Base-by-base conservation (phyloP, 2,113 vertebrate species). In the Lepidothrix coronata region DNA sequence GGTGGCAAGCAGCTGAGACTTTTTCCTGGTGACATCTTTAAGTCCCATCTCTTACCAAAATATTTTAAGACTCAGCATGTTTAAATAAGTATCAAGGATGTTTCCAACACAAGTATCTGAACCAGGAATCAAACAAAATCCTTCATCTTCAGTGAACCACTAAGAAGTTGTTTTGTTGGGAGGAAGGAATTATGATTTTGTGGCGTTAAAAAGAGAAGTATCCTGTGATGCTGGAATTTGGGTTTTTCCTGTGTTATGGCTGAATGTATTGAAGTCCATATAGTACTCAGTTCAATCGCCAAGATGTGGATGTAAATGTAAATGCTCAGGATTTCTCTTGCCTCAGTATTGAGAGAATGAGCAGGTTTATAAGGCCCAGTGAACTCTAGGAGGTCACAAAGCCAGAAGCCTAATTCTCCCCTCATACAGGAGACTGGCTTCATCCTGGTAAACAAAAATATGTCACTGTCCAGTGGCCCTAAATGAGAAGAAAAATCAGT, bases 1-100 rank as follows among this genome's bases (percentile, higher is more conserved):
- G 63, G 73, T 97, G 94, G 85, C 70, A 62, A 81, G 70, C 80
- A 96, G 91, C 85, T 97, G 92, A 61, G 75, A 68, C 20, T 44
- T 81, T 85, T 92, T 76, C 31, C 37, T 89, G 66, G 30, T 62
- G 57, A 72, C 30, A 30, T 78, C 51, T 61, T 94, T 68, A 87
- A 84, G 57, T 74, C 68, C 19, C 58, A 59, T 83, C 62, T 77
- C 72, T 52, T 44, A 89, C 79, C 35, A 67, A 95, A 87, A 70
- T 11, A 7, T 49, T 71, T 71, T 28, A 87, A 94, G 89, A 88
- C 86, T 80, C 55, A 95, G 57, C 74, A 82, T 51, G 37, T 92
- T 97, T 93, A 87, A 91, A 68, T 88, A 88, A 91, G 54, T 85
- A 85, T 59, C 25, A 91, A 90, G 39, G 33, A 92, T 61, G 77